Base-by-base conservation (phyloP, 2,797 vertebrate species). In the Danio tinwini region DNA sequence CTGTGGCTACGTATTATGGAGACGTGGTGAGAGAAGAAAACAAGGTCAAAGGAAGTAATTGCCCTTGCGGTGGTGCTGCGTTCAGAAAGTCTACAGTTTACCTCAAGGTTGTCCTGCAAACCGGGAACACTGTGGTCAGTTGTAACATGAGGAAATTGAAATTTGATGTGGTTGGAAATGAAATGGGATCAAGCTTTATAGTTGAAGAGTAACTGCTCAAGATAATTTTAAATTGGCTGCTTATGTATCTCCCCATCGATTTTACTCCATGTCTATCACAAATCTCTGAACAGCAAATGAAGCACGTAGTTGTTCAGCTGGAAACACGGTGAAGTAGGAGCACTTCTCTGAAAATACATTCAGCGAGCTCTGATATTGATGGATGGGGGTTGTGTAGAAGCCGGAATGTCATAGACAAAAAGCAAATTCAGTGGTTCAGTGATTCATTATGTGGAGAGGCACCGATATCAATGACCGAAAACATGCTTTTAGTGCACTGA, bases 11-110 rank as follows among this genome's bases (percentile, higher is more conserved):
- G 0, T 69, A 84, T 82, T 47, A 82, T 68, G 64, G 29, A 39
- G 74, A 79, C 39, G 40, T 49, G 64, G 68, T 81, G 53, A 52
- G 75, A 74, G 81, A 84, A 80, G 56, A 77, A 78, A 81, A 78
- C 84, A 86, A 87, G 76, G 86, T 81, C 84, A 84, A 55, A 68
- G 73, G 21, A 70, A 84, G 83, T 89, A 85, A 88, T 74, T 82
- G 74, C 69, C 71, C 80, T 70, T 62, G 78, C 50, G 37, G 37
- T 5, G n/a, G 7, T 50, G 42, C 10, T 5, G 44, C n/a, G 4
- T 61, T 47, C 49, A 13, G 21, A 63, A 63, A 63, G 58, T 44
- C 21, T 72, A 16, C 67, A 76, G 58, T 77, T 81, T 72, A 80
- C 69, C 58, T 77, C 61, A 72, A 81, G 56, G 78, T 83, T 63